phyloP scores from a whole-genome alignment of 2,888 invertebrate genomes.

The Ophion ellenae region DNA sequence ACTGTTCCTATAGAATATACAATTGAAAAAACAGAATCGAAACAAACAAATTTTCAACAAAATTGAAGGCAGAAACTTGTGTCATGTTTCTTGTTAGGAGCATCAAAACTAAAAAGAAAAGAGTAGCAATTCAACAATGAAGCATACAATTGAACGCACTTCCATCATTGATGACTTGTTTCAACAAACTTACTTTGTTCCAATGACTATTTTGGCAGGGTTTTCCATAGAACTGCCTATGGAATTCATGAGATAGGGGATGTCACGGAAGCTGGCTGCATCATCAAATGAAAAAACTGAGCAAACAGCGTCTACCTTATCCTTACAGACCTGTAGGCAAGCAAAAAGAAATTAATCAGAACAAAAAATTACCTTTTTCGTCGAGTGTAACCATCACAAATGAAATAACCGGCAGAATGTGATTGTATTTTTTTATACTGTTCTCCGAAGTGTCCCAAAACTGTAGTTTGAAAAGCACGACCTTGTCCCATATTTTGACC shows the following conservation, averaged over 20 bases:
- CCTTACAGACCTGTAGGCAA: slow-evolving; percentile 84
- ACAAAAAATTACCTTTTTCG: not conserved
- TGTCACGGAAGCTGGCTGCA: slow-evolving; percentile 84
- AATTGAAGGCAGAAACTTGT: too few relatives aligned
- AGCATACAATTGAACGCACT: too few relatives aligned
- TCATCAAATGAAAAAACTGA: slow-evolving; percentile 86
- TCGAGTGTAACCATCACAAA: not conserved
- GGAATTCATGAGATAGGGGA: slow-evolving; percentile 84
- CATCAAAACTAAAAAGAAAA: too few relatives aligned
- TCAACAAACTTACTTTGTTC: slow-evolving; percentile 84
- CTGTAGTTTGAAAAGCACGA: slow-evolving; percentile 85
- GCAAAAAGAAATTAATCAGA: slow-evolving; percentile 59
- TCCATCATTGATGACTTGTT: too few relatives aligned
- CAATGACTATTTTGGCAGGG: slow-evolving; percentile 85
- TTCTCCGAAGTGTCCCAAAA: slow-evolving; percentile 87
- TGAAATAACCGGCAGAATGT: slow-evolving; percentile 84
- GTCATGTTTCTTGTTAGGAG: too few relatives aligned
- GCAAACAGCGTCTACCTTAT: slow-evolving; percentile 85
- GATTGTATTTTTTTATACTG: slow-evolving; percentile 85
- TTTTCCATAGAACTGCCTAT: slow-evolving; percentile 83
- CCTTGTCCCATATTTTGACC: slow-evolving; percentile 85
- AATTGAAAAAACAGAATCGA: too few relatives aligned
- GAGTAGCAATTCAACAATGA: too few relatives aligned
- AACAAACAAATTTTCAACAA: too few relatives aligned
- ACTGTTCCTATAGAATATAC: too few relatives aligned